Evolutionary conservation across 2,888 invertebrate species (phyloP), one percentile per base, ranked within the genome.

Genomic region (Phrixothrix hirtus): DNA sequence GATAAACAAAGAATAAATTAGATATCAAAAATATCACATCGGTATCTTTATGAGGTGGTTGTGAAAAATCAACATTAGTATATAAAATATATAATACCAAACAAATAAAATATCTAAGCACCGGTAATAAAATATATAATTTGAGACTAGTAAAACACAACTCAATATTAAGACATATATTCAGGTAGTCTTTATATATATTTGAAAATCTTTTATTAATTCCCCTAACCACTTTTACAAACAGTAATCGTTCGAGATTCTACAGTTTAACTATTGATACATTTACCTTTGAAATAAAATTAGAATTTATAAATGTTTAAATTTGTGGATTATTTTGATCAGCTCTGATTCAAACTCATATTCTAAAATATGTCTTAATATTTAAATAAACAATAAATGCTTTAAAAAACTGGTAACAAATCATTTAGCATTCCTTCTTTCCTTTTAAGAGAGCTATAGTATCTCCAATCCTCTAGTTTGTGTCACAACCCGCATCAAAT

Each of bases 401-500:
- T 57, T 55, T 21, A 12, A 43, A 50, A 46, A 43, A 61, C 55
- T 66, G 68, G 68, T 68, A 67, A 68, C 66, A 58, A 59, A 55
- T 51, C 58, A 36, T 41, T 32, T 11, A 51, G 44, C 49, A 44
- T 53, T 62, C 62, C 66, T 65, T 65, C 65, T 64, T 65, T 62
- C 65, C 63, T 56, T 43, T 36, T 45, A 58, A 64, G 63, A 65
- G 59, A 64, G 57, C 58, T 57, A 58, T 45, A 59, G 36, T 56
- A 56, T 57, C 42, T 56, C 57, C 47, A 60, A 59, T 64, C 62
- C 60, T 60, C 63, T 61, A 61, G 58, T 61, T 60, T 59, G 59
- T 62, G 64, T 70, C 70, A 72, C 71, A 71, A 72, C 72, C 72
- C 71, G 71, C 68, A 68, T 70, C 61, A 62, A 64, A 57, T 55